Evolutionary conservation across 2,888 invertebrate genomes (phyloP).

Genomic region (Cyclophora albipunctata): DNA sequence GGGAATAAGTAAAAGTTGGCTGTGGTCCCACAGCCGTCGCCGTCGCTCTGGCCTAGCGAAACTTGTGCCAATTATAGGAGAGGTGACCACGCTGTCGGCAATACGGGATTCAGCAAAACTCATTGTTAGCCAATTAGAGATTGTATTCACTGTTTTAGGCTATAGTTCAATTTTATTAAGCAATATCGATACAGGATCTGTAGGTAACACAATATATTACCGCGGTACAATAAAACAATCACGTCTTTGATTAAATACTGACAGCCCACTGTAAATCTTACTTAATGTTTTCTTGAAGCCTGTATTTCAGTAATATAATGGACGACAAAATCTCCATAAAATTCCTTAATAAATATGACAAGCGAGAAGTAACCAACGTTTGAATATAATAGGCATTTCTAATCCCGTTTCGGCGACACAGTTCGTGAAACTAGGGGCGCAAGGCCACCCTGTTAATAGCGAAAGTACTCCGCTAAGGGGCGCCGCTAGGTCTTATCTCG

Average conservation of each 20-base stretch:
- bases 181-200: too few species aligned
- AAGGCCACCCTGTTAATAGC: conserved; percentile 59
- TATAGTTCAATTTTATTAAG: too few species aligned
- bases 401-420: conserved; percentile 42
- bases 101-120: not conserved
- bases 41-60: conserved; percentile 42
- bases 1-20: conserved; percentile 63
- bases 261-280: too few species aligned
- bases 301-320: conserved; percentile 6
- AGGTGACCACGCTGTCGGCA: conserved; percentile 35
- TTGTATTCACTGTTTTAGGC: conserved; percentile 4
- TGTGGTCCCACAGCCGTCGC: conserved; percentile 49
- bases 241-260: too few species aligned
- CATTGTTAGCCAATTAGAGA: not conserved
- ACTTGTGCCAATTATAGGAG: conserved; percentile 58
- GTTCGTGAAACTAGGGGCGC: conserved; percentile 39
- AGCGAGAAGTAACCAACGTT: conserved; percentile 25
- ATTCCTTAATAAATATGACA: conserved; percentile 24
- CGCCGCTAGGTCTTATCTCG: conserved; percentile 62
- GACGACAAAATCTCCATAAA: conserved; percentile 17
- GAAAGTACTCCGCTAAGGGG: conserved; percentile 55
- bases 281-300: not conserved
- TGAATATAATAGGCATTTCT: conserved; percentile 43
- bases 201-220: too few species aligned
- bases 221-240: too few species aligned